Conservation (phyloP, 1,140 invertebrate species). For the Ctenoplectra terminalis region DNA sequence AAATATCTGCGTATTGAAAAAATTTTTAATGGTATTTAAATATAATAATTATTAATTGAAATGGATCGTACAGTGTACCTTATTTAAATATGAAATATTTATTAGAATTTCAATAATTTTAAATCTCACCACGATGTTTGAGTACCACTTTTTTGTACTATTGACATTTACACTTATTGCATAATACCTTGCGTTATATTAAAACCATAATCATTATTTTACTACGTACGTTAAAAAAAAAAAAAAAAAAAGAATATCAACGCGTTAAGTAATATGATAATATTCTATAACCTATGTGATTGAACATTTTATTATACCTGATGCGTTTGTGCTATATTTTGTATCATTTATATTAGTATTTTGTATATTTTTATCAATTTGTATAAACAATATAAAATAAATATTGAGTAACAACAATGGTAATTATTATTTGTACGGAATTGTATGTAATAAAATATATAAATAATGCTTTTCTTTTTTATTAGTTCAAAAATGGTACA, state of each 20-base stretch:
- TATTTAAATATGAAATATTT: too few relatives aligned
- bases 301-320: background rate
- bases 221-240: background rate
- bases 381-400: background rate
- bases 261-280: background rate
- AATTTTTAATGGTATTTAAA: background rate
- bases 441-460: background rate
- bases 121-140: background rate
- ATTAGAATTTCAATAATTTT: too few relatives aligned
- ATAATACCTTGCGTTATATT: background rate
- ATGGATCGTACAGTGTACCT: too few relatives aligned
- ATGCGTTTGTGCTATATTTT: background rate
- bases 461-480: background rate
- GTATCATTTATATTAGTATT: background rate
- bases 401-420: constrained; percentile 24
- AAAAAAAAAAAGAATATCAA: constrained; percentile 37
- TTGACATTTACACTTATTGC: background rate
- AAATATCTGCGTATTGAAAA: too few relatives aligned
- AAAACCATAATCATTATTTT: background rate
- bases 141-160: background rate
- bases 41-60: background rate
- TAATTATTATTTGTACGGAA: constrained; percentile 14
- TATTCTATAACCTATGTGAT: constrained; percentile 19
- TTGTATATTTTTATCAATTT: background rate
- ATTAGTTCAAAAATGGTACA: constrained; percentile 45